Conservation (phyloP, 92 coral and sea anemone species). For the Chrysogorgia sp. region DNA sequence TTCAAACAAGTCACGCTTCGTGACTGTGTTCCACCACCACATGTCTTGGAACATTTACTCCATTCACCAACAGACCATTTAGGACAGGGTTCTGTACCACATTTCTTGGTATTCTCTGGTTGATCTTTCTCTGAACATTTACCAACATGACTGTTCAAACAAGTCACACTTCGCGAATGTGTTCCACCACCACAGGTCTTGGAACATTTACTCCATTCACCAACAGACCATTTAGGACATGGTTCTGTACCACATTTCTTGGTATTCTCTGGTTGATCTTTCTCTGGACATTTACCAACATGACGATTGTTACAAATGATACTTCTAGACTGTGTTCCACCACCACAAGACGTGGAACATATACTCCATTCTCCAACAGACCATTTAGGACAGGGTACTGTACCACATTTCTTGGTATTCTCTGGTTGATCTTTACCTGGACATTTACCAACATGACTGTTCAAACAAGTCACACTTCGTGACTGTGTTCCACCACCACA, state of each 20-base stretch:
- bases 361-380: slow-evolving; percentile 27
- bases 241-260: slow-evolving; percentile 37
- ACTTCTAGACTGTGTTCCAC: slow-evolving; percentile 41
- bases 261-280: neutral
- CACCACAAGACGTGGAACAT: slow-evolving; percentile 54
- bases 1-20: neutral
- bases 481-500: slow-evolving; percentile 52
- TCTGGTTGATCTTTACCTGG: neutral
- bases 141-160: slow-evolving; percentile 52
- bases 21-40: slow-evolving; percentile 1
- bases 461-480: slow-evolving; percentile 27
- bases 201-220: slow-evolving; percentile 46
- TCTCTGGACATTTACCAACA: slow-evolving; percentile 21
- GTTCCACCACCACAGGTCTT: slow-evolving; percentile 52
- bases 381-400: slow-evolving; percentile 30
- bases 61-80: neutral
- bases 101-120: neutral
- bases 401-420: slow-evolving; percentile 17
- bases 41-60: slow-evolving; percentile 4
- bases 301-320: slow-evolving; percentile 32
- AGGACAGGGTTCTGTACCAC: slow-evolving; percentile 23
- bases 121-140: slow-evolving; percentile 41
- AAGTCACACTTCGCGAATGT: slow-evolving; percentile 24
- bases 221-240: slow-evolving; percentile 46
- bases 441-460: slow-evolving; percentile 33